These are phyloP conservation scores for Sinocyclocheilus anophthalmus DNA, from an alignment of 2,113 vertebrate species.

Conservation along the genomic window DNA sequence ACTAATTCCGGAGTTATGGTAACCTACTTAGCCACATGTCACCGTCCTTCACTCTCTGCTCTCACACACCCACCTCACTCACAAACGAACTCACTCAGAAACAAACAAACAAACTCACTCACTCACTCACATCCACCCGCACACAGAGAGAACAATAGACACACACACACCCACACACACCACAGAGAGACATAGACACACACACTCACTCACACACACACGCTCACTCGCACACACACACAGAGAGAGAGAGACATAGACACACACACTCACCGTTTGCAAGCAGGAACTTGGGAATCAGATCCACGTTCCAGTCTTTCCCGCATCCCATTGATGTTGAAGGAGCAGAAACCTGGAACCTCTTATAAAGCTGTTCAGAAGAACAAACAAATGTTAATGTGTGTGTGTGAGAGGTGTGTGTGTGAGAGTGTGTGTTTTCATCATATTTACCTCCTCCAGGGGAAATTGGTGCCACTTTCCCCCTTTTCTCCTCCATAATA, in stretches of 20 bases:
- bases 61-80: no score
- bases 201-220: background rate
- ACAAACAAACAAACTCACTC: no score
- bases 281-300: conserved; percentile 79
- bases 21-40: no score
- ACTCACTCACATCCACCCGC: background rate
- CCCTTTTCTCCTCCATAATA: conserved; percentile 79
- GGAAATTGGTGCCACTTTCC: conserved; percentile 74
- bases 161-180: background rate
- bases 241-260: background rate
- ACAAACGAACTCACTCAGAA: no score
- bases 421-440: background rate
- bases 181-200: background rate
- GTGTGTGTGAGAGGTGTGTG: conserved; percentile 16
- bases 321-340: conserved; percentile 27
- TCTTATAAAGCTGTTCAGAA: conserved; percentile 73
- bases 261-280: conserved; percentile 66
- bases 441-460: conserved; percentile 73
- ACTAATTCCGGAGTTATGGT: no score
- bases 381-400: background rate
- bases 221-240: background rate
- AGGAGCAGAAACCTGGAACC: conserved; percentile 61
- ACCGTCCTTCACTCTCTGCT: background rate
- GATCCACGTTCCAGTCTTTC: conserved; percentile 80
- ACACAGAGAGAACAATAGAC: background rate